Conservation (phyloP, 1,140 invertebrate genomes). For the Philaenus spumarius region DNA sequence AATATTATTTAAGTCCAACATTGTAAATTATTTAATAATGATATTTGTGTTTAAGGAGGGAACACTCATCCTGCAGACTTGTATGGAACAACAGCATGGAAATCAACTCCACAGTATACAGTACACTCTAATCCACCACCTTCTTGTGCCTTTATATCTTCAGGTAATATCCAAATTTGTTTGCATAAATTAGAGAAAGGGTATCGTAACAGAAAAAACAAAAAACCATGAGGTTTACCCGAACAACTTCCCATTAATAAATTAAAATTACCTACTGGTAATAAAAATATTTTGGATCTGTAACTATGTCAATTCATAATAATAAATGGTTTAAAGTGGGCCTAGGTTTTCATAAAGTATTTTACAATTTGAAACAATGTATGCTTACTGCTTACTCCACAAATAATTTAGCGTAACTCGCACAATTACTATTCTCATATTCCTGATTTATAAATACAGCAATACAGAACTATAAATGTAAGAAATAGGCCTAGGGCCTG, state of each 20-base stretch:
- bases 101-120: constrained; percentile 4
- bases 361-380: too few relatives aligned
- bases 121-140: constrained; percentile 10
- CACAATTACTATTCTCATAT: too few relatives aligned
- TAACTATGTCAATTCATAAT: too few relatives aligned
- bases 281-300: background rate
- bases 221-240: background rate
- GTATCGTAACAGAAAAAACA: background rate
- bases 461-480: too few relatives aligned
- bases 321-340: too few relatives aligned
- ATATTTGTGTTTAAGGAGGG: constrained; percentile 8
- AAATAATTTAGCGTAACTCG: too few relatives aligned
- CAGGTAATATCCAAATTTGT: constrained; percentile 9
- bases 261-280: background rate
- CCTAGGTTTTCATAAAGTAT: too few relatives aligned
- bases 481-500: too few relatives aligned
- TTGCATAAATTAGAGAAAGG: background rate
- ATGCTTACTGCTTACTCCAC: too few relatives aligned
- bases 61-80: background rate
- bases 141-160: constrained; percentile 19
- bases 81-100: constrained; percentile 12
- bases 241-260: background rate
- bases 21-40: background rate
- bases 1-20: background rate
- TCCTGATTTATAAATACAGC: too few relatives aligned